Conservation (phyloP, 2,888 invertebrate species). For the Nomada goodeniana region DNA sequence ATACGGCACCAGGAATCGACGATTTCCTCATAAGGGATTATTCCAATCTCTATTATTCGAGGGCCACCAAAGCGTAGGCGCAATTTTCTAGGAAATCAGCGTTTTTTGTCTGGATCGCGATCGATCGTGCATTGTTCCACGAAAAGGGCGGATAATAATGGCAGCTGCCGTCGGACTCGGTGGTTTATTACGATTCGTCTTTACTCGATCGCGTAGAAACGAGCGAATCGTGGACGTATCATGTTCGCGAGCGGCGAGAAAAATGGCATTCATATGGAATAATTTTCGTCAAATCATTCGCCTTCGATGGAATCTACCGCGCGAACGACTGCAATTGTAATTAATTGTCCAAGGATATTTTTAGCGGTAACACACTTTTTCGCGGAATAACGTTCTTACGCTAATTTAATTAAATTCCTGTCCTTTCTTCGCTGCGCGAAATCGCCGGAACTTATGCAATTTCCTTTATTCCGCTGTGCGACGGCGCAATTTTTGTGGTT, state of each 20-base stretch:
- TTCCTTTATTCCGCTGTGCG: background rate
- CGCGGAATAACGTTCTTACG: too few species aligned
- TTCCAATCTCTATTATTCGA: slow-evolving; percentile 59
- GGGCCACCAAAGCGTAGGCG: slow-evolving; percentile 30
- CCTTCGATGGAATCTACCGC: too few species aligned
- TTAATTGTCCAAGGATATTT: background rate
- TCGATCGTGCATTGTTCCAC: slow-evolving; percentile 38
- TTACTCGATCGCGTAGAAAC: background rate
- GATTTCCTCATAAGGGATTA: slow-evolving; percentile 35
- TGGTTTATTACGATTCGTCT: slow-evolving; percentile 4
- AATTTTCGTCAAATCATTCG: background rate
- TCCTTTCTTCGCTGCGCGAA: background rate
- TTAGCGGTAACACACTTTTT: too few species aligned
- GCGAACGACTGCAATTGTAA: too few species aligned
- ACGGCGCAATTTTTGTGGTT: background rate
- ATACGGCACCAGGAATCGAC: slow-evolving; percentile 56
- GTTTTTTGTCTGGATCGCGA: slow-evolving; percentile 33
- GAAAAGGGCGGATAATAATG: slow-evolving; percentile 28
- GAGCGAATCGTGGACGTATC: background rate
- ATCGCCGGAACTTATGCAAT: background rate
- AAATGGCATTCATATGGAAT: background rate
- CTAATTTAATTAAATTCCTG: background rate
- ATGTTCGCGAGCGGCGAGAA: background rate
- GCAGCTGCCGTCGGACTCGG: background rate
- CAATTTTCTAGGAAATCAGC: slow-evolving; percentile 48